Base-by-base conservation (phyloP, 2,888 invertebrate species). In the Syrista parreyssii region DNA sequence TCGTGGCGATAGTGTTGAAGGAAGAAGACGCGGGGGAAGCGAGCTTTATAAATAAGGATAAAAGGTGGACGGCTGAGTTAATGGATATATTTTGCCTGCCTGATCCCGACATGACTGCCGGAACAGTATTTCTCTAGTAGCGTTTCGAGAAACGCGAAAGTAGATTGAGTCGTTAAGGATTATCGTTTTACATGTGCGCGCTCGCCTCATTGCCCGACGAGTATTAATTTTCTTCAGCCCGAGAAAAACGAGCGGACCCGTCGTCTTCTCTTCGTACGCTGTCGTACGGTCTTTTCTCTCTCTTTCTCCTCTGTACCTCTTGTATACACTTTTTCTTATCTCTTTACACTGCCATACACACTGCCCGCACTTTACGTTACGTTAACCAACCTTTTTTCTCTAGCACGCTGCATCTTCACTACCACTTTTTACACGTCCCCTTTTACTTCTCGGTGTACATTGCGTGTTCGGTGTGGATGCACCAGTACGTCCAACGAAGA, bases 81-180 rank as follows among this genome's bases (percentile, higher is more conserved):
- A 55, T 55, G 40, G 40, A 55, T 23, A 55, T 55, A 55, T 55
- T 55, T 55, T 55, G 40, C 40, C 23, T 55, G 40, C 40, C 23
- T 55, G 40, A 55, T 55, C 40, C 40, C 23, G 23, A 55, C 40
- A 55, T 23, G 40, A 55, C 40, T 55, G 40, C 2, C 23, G 40
- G 23, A 55, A 55, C 23, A 55, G 40, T 55, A 23, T 1, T 15
- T 55, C 9, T 55, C 23, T 23, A 55, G 40, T 55, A 55, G 71
- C 71, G 71, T 71, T 32, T 71, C 32, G 71, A 71, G 31, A 32
- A 31, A 32, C 71, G 71, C 30, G 78, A 78, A 82, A 83, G 75
- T 79, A 80, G 83, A 85, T 85, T 85, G 84, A 85, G 84, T 84
- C 81, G 83, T 85, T 82, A 81, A 78, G 82, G 82, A 85, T 84